These are phyloP conservation scores for Scaptomyza reducta DNA, from an alignment of 2,888 invertebrate genomes.

Conservation along the genomic window DNA sequence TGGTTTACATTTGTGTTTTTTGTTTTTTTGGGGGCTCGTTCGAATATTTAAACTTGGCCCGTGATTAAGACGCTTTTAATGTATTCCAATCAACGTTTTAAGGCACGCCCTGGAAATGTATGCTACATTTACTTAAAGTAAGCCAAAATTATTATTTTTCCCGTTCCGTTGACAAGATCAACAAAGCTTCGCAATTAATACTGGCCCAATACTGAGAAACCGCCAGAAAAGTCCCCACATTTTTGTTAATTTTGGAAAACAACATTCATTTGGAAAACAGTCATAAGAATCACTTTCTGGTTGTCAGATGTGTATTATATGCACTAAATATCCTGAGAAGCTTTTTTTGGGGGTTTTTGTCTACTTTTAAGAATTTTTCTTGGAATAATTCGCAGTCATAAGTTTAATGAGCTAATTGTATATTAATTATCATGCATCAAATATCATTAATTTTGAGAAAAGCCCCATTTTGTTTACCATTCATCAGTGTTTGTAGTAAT, in stretches of 20 bases:
- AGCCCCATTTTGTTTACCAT: neutral
- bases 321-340: neutral
- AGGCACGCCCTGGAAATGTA: constrained; percentile 63
- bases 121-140: constrained; percentile 48
- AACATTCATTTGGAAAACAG: neutral
- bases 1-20: constrained; percentile 30
- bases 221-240: neutral
- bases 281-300: neutral
- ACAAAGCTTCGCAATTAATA: neutral
- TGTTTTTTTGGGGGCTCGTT: constrained; percentile 78
- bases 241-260: neutral
- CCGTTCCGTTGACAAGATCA: constrained; percentile 4
- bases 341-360: neutral
- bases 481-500: too few species aligned
- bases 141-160: constrained; percentile 62
- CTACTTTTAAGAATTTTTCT: neutral
- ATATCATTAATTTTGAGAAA: neutral
- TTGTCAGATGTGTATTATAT: neutral
- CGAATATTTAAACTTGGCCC: constrained; percentile 20
- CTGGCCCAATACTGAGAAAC: neutral
- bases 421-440: neutral
- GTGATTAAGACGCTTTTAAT: constrained; percentile 66
- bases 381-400: neutral
- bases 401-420: neutral
- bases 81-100: constrained; percentile 15